These are phyloP conservation scores for Vollenhovia emeryi DNA, from an alignment of 1,140 invertebrate genomes.

Conservation along the genomic window DNA sequence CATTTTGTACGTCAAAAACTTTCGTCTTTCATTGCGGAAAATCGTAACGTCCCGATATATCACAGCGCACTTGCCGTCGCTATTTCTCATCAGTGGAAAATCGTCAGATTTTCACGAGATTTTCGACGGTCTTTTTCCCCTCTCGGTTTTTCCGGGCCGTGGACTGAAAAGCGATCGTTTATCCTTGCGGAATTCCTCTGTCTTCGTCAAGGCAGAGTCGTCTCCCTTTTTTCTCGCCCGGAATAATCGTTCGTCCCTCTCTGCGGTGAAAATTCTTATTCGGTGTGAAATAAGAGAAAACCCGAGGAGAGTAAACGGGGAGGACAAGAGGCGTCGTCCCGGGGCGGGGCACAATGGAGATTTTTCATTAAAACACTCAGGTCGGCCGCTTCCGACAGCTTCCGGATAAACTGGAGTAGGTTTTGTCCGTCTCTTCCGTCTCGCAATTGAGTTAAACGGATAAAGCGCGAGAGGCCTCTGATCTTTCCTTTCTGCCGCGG, in stretches of 20 bases:
- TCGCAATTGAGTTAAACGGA: conserved; percentile 34
- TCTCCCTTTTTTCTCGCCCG: neutral
- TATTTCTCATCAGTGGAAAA: conserved; percentile 28
- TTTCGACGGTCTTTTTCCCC: neutral
- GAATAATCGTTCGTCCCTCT: conserved; percentile 31
- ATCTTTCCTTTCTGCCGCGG: neutral
- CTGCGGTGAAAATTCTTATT: conserved; percentile 32
- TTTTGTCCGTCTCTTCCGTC: conserved; percentile 15
- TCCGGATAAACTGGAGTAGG: conserved; percentile 39
- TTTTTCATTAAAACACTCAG: conserved; percentile 57
- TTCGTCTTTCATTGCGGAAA: neutral
- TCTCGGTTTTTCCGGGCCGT: neutral
- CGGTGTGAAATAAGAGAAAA: conserved; percentile 27
- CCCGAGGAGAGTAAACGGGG: neutral
- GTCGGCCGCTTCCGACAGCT: conserved; percentile 39
- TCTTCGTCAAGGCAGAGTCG: neutral
- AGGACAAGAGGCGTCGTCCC: neutral
- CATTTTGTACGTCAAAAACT: neutral
- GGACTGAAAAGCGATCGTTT: conserved; percentile 45
- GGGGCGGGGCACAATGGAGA: conserved; percentile 9
- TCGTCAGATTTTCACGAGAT: conserved; percentile 5
- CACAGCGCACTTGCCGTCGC: neutral
- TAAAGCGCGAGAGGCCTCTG: conserved; percentile 19
- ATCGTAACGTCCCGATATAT: neutral
- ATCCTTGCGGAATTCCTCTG: conserved; percentile 18